Conservation (phyloP, 2,888 invertebrate species). For the Tetramorium bicarinatum region DNA sequence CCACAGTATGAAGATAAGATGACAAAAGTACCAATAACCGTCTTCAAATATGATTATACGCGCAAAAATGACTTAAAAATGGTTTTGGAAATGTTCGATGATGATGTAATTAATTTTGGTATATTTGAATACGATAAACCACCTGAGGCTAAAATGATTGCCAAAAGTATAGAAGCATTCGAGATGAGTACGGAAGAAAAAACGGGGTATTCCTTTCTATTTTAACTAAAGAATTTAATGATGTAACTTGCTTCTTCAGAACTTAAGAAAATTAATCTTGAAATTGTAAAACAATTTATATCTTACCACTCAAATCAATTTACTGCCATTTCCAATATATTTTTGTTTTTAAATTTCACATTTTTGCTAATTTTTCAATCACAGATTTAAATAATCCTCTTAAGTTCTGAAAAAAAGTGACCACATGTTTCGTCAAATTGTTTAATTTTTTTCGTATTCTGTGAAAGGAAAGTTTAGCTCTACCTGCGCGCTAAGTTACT, state of each 20-base stretch:
- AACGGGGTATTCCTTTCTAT: constrained; percentile 76
- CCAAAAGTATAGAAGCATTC: constrained; percentile 80
- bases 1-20: constrained; percentile 83
- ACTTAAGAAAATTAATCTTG: neutral
- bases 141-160: constrained; percentile 82
- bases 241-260: neutral
- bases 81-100: constrained; percentile 81
- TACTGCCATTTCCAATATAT: neutral
- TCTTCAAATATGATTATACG: constrained; percentile 85
- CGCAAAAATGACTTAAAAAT: constrained; percentile 82
- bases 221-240: neutral
- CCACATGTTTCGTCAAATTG: neutral
- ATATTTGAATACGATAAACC: constrained; percentile 84
- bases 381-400: neutral
- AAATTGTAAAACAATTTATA: neutral
- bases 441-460: neutral
- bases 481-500: constrained; percentile 7
- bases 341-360: neutral
- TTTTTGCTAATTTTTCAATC: neutral
- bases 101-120: constrained; percentile 83
- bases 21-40: constrained; percentile 79
- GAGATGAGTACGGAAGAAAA: constrained; percentile 78
- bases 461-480: neutral
- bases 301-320: neutral
- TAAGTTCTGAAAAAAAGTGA: neutral